These are phyloP conservation scores for Ornithoptera priamus DNA, from an alignment of 2,888 invertebrate genomes.

Conservation along the genomic window DNA sequence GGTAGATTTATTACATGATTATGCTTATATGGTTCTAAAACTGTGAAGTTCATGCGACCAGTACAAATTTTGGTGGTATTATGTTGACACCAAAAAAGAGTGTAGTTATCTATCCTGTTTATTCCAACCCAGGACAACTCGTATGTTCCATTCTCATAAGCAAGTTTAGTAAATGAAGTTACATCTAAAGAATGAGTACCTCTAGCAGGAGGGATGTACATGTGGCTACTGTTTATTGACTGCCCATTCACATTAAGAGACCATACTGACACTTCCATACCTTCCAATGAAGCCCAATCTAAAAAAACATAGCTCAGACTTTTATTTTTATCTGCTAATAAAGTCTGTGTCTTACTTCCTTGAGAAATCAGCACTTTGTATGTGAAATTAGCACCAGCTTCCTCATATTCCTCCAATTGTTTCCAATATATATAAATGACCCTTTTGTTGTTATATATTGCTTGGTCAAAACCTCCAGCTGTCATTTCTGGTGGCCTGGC, in stretches of 20 bases:
- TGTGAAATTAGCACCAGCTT: conserved; percentile 87
- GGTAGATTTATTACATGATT: conserved; percentile 82
- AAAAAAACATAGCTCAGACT: conserved; percentile 82
- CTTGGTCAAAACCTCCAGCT: conserved; percentile 86
- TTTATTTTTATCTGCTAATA: conserved; percentile 73
- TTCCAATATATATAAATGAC: conserved; percentile 90
- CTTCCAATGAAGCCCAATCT: conserved; percentile 65
- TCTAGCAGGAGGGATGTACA: conserved; percentile 81
- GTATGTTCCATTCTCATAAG: conserved; percentile 85
- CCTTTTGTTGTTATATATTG: conserved; percentile 73
- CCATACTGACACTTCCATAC: conserved; percentile 78
- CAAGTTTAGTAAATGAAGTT: conserved; percentile 84
- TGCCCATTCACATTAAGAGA: conserved; percentile 82
- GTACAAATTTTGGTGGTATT: conserved; percentile 76
- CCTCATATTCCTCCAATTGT: conserved; percentile 82
- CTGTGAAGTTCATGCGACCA: conserved; percentile 71
- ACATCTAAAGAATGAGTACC: conserved; percentile 70
- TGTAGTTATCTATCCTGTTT: conserved; percentile 82
- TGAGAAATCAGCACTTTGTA: conserved; percentile 80
- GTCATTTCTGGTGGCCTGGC: conserved; percentile 84
- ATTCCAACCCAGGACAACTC: conserved; percentile 80
- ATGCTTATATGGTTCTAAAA: conserved; percentile 57
- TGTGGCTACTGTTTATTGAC: conserved; percentile 77
- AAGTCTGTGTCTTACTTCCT: conserved; percentile 54
- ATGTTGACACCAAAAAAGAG: conserved; percentile 88